Evolutionary conservation across 1,140 invertebrate species (phyloP).

Genomic region (Spodoptera litura): DNA sequence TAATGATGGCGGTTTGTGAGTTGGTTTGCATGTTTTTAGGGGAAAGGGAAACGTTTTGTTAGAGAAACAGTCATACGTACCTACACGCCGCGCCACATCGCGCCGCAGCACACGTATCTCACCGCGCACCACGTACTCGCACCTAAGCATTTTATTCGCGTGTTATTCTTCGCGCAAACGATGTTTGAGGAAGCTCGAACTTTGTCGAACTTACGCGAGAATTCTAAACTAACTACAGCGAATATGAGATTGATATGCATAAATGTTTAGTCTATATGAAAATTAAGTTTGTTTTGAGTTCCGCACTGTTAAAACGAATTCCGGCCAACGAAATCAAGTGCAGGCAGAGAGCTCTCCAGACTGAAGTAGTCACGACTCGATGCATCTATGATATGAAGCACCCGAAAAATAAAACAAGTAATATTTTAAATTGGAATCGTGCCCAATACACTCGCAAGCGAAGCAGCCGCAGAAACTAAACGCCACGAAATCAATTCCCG

Average conservation of each 20-base stretch:
- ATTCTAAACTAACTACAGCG: slow-evolving; percentile 16
- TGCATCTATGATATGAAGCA: neutral
- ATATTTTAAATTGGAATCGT: slow-evolving; percentile 28
- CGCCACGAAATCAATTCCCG: slow-evolving; percentile 70
- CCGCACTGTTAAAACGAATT: slow-evolving; percentile 38
- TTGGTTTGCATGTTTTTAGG: slow-evolving; percentile 38
- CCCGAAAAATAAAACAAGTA: neutral
- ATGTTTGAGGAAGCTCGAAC: slow-evolving; percentile 32
- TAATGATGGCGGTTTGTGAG: slow-evolving; percentile 55
- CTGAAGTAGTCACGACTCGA: slow-evolving; percentile 4
- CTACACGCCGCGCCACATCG: too few species aligned
- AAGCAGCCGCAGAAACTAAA: slow-evolving; percentile 56
- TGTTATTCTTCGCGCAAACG: slow-evolving; percentile 36
- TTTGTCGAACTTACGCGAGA: slow-evolving; percentile 16
- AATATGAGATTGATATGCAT: slow-evolving; percentile 37
- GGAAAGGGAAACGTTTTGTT: slow-evolving; percentile 42
- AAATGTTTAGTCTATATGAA: slow-evolving; percentile 30
- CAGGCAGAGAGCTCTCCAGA: neutral
- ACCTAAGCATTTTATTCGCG: slow-evolving; percentile 32
- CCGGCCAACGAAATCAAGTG: neutral
- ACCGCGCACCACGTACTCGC: too few species aligned
- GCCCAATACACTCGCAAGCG: slow-evolving; percentile 11
- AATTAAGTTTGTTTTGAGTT: slow-evolving; percentile 10
- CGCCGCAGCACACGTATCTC: too few species aligned
- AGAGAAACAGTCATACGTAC: neutral